A percentile compares a stretch with the other conserved stretches of the same genome.
These are phyloP conservation scores for Pardosa pseudoannulata DNA, from an alignment of 2,888 invertebrate species.

Conservation along the genomic window DNA sequence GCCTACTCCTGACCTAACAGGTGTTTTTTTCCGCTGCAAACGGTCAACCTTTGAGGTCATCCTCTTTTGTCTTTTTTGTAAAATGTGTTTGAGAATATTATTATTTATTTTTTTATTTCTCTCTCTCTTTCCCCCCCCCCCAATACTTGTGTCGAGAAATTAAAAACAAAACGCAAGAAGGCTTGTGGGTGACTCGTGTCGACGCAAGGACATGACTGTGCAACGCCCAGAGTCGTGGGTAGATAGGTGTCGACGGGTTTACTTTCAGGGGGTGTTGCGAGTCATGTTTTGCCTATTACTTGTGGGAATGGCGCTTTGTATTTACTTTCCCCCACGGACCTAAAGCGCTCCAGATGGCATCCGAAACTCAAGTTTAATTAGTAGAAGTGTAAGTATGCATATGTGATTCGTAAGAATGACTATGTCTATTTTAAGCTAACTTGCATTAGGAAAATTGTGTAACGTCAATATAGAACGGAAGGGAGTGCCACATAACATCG, in stretches of 20 bases:
- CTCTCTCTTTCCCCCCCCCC: background rate
- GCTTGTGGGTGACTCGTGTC: conserved; percentile 32
- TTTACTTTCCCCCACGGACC: too few species aligned
- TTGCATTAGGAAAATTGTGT: too few species aligned
- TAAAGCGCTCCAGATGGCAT: too few species aligned
- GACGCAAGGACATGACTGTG: conserved; percentile 16
- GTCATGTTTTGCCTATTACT: too few species aligned
- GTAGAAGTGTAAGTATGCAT: too few species aligned
- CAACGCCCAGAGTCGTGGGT: conserved; percentile 41
- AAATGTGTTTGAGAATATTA: background rate
- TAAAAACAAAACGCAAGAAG: background rate
- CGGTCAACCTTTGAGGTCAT: conserved; percentile 53
- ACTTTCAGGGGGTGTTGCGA: background rate
- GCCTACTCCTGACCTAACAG: conserved; percentile 9
- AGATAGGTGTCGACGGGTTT: conserved; percentile 13
- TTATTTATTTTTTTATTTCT: background rate
- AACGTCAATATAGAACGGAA: too few species aligned
- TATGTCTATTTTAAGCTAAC: too few species aligned
- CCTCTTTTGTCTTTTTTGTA: conserved; percentile 16
- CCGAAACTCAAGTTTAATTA: too few species aligned
- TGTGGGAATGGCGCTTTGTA: too few species aligned
- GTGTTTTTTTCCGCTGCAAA: conserved; percentile 3
- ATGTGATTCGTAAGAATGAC: too few species aligned
- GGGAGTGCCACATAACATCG: too few species aligned
- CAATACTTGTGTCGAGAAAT: too few species aligned